phyloP scores from a whole-genome alignment of 1,140 invertebrate genomes.

The Himalopsyche phryganea region DNA sequence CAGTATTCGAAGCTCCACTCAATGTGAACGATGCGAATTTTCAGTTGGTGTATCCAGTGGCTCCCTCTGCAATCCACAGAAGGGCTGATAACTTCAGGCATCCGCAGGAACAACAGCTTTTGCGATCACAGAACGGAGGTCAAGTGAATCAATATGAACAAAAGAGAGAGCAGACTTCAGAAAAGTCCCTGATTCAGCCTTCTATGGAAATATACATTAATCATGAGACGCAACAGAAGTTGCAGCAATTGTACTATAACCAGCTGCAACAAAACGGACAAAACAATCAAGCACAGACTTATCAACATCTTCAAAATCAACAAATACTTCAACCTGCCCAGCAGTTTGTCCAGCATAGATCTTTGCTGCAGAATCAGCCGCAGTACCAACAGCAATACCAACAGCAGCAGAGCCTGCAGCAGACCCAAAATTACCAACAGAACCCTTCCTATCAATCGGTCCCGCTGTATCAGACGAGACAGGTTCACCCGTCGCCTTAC shows the following conservation, averaged over 20 bases:
- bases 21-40: constrained; percentile 39
- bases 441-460: constrained; percentile 32
- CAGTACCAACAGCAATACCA: constrained; percentile 11
- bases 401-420: constrained; percentile 3
- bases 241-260: constrained; percentile 12
- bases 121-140: not conserved
- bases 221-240: constrained; percentile 21
- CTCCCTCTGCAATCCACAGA: constrained; percentile 34
- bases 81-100: constrained; percentile 40
- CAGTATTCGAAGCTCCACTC: constrained; percentile 29
- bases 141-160: not conserved
- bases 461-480: constrained; percentile 34
- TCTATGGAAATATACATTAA: constrained; percentile 34
- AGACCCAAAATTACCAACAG: constrained; percentile 17
- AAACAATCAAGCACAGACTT: constrained; percentile 2
- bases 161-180: constrained; percentile 11
- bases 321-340: constrained; percentile 1
- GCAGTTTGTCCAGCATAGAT: not conserved
- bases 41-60: constrained; percentile 29
- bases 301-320: no score
- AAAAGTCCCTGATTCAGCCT: constrained; percentile 30
- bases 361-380: not conserved
- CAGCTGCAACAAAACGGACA: constrained; percentile 13
- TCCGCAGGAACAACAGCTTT: constrained; percentile 39
- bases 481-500: constrained; percentile 23